phyloP scores from a whole-genome alignment of 2,888 invertebrate species.

The Hecatera dysodea region DNA sequence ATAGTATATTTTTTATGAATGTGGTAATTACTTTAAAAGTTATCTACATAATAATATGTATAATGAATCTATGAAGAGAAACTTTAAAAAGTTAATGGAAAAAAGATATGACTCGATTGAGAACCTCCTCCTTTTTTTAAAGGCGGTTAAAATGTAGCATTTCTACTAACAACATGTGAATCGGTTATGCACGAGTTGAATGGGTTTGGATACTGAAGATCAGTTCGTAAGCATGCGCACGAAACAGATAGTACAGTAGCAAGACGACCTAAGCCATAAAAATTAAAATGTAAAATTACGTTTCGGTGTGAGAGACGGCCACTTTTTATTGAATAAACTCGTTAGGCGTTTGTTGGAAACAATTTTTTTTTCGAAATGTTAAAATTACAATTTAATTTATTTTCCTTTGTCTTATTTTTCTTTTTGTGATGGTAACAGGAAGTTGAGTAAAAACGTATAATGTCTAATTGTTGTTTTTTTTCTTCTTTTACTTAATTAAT shows the following conservation, averaged over 20 bases:
- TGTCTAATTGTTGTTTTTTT: slow-evolving; percentile 67
- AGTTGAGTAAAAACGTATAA: slow-evolving; percentile 59
- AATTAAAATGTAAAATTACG: slow-evolving; percentile 38
- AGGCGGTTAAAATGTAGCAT: too few relatives aligned
- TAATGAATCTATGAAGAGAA: too few relatives aligned
- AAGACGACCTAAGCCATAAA: neutral
- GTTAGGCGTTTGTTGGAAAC: slow-evolving; percentile 67
- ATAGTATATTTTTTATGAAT: neutral
- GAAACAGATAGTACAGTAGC: neutral
- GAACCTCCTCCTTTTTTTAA: too few relatives aligned
- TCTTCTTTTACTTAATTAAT: slow-evolving; percentile 58
- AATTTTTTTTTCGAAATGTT: slow-evolving; percentile 64
- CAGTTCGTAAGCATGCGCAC: neutral
- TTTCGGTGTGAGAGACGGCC: slow-evolving; percentile 54
- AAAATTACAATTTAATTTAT: slow-evolving; percentile 70
- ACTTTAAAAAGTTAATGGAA: too few relatives aligned
- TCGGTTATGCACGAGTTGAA: too few relatives aligned
- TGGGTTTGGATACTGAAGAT: too few relatives aligned
- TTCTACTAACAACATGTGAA: too few relatives aligned
- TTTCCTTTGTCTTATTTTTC: slow-evolving; percentile 64
- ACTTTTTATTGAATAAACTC: slow-evolving; percentile 69
- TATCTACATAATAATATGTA: too few relatives aligned
- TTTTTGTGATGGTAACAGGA: slow-evolving; percentile 60
- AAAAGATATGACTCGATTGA: too few relatives aligned
- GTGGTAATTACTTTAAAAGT: neutral